Percentiles rank a stretch among this genome's conserved stretches.
Conservation (phyloP, 2,888 invertebrate species). For the Phorcus lineatus region DNA sequence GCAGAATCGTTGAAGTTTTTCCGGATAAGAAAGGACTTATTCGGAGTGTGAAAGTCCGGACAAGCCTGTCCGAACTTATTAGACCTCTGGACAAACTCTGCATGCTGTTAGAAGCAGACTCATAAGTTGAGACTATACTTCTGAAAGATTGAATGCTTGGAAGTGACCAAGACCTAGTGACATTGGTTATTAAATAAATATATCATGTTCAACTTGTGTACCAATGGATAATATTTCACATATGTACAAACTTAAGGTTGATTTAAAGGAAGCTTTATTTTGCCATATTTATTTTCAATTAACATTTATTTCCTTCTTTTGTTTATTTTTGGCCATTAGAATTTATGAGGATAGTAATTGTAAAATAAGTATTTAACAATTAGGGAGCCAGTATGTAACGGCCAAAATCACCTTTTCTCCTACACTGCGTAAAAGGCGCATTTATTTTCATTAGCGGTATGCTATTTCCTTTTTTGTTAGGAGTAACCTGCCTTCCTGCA, state of each 20-base stretch:
- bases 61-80: background rate
- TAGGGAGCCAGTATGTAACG: constrained; percentile 8
- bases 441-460: too few relatives aligned
- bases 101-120: constrained; percentile 19
- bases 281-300: too few relatives aligned
- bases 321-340: background rate
- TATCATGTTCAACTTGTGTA: too few relatives aligned
- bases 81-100: constrained; percentile 26
- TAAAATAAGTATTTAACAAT: background rate
- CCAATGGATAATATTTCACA: too few relatives aligned
- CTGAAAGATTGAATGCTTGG: background rate
- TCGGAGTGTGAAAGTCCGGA: background rate
- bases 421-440: too few relatives aligned
- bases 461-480: too few relatives aligned
- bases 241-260: too few relatives aligned
- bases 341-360: background rate
- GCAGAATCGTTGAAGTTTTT: background rate
- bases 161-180: too few relatives aligned
- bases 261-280: too few relatives aligned
- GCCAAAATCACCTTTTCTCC: background rate
- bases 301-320: background rate
- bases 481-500: too few relatives aligned
- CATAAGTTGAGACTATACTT: background rate
- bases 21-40: background rate
- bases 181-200: too few relatives aligned